Conservation (phyloP, 2,113 vertebrate species). For the Meleagris gallopavo region DNA sequence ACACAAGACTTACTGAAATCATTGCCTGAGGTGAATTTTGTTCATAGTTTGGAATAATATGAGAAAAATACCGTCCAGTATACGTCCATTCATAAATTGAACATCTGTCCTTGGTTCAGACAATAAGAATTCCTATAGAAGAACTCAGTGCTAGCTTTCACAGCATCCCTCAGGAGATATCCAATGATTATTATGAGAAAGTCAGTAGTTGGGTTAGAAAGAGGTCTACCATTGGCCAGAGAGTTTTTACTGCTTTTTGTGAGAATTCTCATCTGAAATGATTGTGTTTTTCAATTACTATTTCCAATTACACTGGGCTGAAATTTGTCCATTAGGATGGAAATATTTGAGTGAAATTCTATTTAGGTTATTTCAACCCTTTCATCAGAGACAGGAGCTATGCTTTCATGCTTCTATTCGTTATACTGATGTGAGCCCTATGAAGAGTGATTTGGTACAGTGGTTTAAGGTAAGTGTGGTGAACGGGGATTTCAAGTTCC, state of each 20-base stretch:
- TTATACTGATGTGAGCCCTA: background rate
- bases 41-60: background rate
- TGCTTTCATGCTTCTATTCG: background rate
- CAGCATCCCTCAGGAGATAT: background rate
- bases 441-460: background rate
- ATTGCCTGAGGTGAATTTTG: background rate
- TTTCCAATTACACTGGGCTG: conserved; percentile 8
- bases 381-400: background rate
- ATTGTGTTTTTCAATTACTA: conserved; percentile 14
- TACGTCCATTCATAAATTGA: background rate
- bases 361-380: conserved; percentile 16
- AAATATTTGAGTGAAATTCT: conserved; percentile 17
- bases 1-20: background rate
- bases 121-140: background rate
- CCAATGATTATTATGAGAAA: background rate
- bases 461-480: background rate
- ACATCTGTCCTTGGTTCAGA: background rate
- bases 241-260: background rate
- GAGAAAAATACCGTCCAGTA: background rate
- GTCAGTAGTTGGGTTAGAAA: background rate
- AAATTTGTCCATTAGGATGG: conserved; percentile 11
- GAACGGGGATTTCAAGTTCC: background rate
- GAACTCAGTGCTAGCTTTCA: background rate
- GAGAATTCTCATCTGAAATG: background rate
- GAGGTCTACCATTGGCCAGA: background rate